Conservation (phyloP, 2,888 invertebrate species). For the Neuroscelio doddi region DNA sequence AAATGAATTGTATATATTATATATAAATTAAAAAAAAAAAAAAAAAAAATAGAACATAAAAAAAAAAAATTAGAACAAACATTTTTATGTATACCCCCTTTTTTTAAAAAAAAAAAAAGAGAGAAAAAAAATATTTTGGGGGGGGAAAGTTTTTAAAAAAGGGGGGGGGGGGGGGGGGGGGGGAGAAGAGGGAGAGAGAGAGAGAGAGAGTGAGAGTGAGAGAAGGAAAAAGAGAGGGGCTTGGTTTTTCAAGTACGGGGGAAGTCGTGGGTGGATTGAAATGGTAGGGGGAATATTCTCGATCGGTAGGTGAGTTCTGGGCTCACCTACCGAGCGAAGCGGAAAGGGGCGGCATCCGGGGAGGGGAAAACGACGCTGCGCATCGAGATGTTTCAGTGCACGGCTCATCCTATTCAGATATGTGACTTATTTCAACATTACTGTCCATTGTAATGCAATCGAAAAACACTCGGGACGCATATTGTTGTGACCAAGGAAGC, state of each 20-base stretch:
- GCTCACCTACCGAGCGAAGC: constrained; percentile 7
- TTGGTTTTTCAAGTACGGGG: constrained; percentile 34
- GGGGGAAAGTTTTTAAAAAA: too few relatives aligned
- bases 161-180: too few relatives aligned
- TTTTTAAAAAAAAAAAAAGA: too few relatives aligned
- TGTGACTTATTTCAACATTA: constrained; percentile 38
- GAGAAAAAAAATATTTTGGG: too few relatives aligned
- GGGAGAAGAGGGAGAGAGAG: background rate
- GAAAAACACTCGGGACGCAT: constrained; percentile 26
- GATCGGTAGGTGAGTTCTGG: constrained; percentile 36
- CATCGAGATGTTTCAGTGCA: constrained; percentile 43
- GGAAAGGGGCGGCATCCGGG: constrained; percentile 43
- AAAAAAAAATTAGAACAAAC: too few relatives aligned
- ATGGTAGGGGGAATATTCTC: constrained; percentile 37
- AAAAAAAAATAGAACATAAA: too few relatives aligned
- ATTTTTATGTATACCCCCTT: too few relatives aligned
- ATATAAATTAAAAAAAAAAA: too few relatives aligned
- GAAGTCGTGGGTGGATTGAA: constrained; percentile 32
- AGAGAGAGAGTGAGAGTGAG: too few relatives aligned
- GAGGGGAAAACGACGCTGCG: constrained; percentile 44
- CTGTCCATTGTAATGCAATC: constrained; percentile 31
- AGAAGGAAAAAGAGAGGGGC: constrained; percentile 31
- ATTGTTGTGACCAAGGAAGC: constrained; percentile 27
- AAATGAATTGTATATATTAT: too few relatives aligned
- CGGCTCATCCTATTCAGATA: constrained; percentile 30